Percentiles rank a stretch among this genome's conserved stretches.
These are phyloP conservation scores for Meganola albula DNA, from an alignment of 2,888 invertebrate genomes.

Conservation along the genomic window DNA sequence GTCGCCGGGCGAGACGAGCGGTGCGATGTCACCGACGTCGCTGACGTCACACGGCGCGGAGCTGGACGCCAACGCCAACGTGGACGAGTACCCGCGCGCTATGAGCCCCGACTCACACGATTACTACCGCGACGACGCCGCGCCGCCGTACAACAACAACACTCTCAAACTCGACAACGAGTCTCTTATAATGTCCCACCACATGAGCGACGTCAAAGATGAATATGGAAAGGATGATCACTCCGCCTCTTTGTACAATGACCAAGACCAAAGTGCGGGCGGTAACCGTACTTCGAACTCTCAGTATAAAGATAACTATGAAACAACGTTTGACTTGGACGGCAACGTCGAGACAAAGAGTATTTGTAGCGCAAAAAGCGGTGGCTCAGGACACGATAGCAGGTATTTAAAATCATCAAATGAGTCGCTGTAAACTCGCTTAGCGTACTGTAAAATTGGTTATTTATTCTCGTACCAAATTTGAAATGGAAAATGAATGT, in stretches of 20 bases:
- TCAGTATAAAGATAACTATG: slow-evolving; percentile 84
- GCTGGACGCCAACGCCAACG: slow-evolving; percentile 52
- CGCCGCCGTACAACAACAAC: slow-evolving; percentile 65
- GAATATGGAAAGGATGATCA: slow-evolving; percentile 58
- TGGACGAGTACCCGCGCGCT: slow-evolving; percentile 54
- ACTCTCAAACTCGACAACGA: slow-evolving; percentile 70
- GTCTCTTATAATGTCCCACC: slow-evolving; percentile 64
- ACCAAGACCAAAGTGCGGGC: slow-evolving; percentile 50
- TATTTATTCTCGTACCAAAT: too few species aligned
- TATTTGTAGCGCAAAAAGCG: slow-evolving; percentile 88
- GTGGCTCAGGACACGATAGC: slow-evolving; percentile 87
- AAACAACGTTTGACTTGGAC: slow-evolving; percentile 93
- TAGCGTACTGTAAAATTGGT: too few species aligned
- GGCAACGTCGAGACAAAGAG: slow-evolving; percentile 95
- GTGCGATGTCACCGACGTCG: slow-evolving; percentile 67
- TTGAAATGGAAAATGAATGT: too few species aligned
- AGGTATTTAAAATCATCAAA: too few species aligned
- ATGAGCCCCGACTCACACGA: slow-evolving; percentile 76
- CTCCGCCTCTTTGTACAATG: slow-evolving; percentile 54
- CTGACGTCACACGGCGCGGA: slow-evolving; percentile 50
- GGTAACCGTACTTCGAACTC: slow-evolving; percentile 51
- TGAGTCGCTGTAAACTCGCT: too few species aligned
- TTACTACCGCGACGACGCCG: slow-evolving; percentile 67
- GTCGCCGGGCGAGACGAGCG: slow-evolving; percentile 59
- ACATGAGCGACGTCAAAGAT: slow-evolving; percentile 59